Conservation (phyloP, 1,140 invertebrate genomes). For the Arion vulgaris region DNA sequence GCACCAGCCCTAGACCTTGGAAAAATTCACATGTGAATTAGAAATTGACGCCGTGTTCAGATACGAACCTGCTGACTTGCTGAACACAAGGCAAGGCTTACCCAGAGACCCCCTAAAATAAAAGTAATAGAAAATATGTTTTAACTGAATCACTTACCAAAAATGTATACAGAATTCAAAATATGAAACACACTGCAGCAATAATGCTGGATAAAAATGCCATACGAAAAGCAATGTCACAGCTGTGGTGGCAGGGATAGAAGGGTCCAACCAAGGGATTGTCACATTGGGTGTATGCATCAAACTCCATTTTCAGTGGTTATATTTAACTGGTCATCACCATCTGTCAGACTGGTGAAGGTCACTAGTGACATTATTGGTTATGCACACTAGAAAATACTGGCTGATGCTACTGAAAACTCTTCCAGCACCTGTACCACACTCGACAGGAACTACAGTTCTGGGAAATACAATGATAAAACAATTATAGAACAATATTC, state of each 20-base stretch:
- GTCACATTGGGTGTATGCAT: neutral
- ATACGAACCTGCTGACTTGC: too few species aligned
- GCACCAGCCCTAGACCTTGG: too few species aligned
- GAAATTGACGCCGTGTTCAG: too few species aligned
- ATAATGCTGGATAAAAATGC: constrained; percentile 75
- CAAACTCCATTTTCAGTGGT: neutral
- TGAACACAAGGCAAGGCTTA: too few species aligned
- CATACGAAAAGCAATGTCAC: constrained; percentile 67
- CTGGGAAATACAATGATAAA: too few species aligned
- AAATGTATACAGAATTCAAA: constrained; percentile 79
- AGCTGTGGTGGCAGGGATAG: neutral
- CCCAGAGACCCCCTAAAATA: too few species aligned
- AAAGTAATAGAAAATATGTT: too few species aligned
- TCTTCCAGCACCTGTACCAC: neutral
- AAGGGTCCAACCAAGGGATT: neutral
- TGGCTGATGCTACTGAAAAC: neutral
- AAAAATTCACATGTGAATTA: too few species aligned
- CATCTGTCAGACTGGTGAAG: neutral
- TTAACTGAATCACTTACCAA: constrained; percentile 74
- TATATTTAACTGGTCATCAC: neutral
- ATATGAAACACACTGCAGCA: constrained; percentile 77
- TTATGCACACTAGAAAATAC: neutral
- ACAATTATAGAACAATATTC: too few species aligned
- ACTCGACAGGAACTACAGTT: neutral
- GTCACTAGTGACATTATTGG: neutral